Percentiles rank a stretch among this genome's conserved stretches.
Evolutionary conservation across 2,888 invertebrate species (phyloP).

Genomic region (Meteorus cinctellus): DNA sequence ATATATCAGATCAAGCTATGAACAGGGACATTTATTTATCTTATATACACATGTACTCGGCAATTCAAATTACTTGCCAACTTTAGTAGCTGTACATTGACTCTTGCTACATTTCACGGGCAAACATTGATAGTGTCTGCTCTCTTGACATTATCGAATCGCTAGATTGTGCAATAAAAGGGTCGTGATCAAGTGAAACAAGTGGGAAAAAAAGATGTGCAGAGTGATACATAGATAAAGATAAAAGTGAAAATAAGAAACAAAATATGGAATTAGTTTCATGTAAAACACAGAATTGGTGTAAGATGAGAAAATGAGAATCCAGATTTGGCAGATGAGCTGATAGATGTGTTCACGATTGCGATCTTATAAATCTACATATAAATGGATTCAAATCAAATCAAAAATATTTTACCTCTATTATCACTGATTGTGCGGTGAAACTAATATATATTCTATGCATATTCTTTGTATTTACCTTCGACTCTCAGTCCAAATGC

Average conservation of each 20-base stretch:
- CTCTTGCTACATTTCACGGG: slow-evolving; percentile 41
- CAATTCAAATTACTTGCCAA: slow-evolving; percentile 36
- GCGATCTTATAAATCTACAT: slow-evolving; percentile 12
- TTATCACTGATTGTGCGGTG: slow-evolving; percentile 17
- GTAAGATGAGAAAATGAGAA: neutral
- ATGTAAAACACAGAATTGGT: neutral
- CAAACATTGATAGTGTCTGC: slow-evolving; percentile 46
- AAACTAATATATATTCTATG: neutral
- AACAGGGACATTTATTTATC: neutral
- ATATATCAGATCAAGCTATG: neutral
- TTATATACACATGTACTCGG: slow-evolving; percentile 17
- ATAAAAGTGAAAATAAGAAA: slow-evolving; percentile 21
- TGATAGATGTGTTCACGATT: slow-evolving; percentile 38
- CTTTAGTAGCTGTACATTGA: slow-evolving; percentile 24
- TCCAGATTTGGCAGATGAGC: slow-evolving; percentile 37
- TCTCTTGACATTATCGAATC: neutral
- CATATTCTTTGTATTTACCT: slow-evolving; percentile 76
- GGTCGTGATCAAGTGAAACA: slow-evolving; percentile 32
- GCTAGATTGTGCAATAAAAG: neutral
- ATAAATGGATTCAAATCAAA: neutral
- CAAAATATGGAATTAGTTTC: neutral
- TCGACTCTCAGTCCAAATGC: slow-evolving; percentile 86
- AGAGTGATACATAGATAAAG: slow-evolving; percentile 43
- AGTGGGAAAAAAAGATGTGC: slow-evolving; percentile 47
- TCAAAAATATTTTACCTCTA: neutral